Conservation (phyloP, 1,140 invertebrate genomes). For the Lordiphosa clarofinis region DNA sequence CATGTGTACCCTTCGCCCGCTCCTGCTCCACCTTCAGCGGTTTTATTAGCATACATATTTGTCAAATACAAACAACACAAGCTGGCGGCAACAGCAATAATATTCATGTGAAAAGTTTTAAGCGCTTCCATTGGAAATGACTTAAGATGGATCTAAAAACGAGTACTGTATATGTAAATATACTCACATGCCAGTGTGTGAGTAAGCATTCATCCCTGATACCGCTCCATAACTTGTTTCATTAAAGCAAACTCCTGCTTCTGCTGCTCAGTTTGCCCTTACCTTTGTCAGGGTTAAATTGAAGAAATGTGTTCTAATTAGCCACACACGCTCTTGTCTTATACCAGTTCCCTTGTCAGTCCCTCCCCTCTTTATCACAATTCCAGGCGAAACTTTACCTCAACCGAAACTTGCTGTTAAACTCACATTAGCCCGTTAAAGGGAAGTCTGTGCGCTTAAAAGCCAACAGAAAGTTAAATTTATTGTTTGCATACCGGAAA, state of each 20-base stretch:
- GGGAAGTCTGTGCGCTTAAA: slow-evolving; percentile 21
- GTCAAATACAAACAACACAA: slow-evolving; percentile 51
- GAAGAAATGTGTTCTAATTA: slow-evolving; percentile 76
- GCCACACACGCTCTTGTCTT: slow-evolving; percentile 52
- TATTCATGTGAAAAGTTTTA: slow-evolving; percentile 68
- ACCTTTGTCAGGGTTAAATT: slow-evolving; percentile 62
- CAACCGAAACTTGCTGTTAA: slow-evolving; percentile 61
- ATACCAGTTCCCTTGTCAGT: slow-evolving; percentile 2
- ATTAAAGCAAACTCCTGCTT: slow-evolving; percentile 58
- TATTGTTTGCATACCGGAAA: slow-evolving; percentile 50
- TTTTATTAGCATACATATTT: slow-evolving; percentile 75
- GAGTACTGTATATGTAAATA: slow-evolving; percentile 4
- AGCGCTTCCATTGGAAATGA: slow-evolving; percentile 68
- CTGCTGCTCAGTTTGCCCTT: slow-evolving; percentile 18
- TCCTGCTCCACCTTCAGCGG: slow-evolving; percentile 22
- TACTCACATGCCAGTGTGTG: not conserved
- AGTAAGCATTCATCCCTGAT: not conserved
- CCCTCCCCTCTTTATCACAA: slow-evolving; percentile 4
- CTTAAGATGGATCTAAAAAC: slow-evolving; percentile 36
- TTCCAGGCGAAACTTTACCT: slow-evolving; percentile 33
- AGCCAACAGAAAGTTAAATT: slow-evolving; percentile 36
- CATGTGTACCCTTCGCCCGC: slow-evolving; percentile 23
- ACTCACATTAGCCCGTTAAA: slow-evolving; percentile 66
- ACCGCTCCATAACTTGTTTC: slow-evolving; percentile 46
- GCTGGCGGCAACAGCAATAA: slow-evolving; percentile 30